Conservation (phyloP, 2,888 invertebrate genomes). For the Pollenia amentaria region DNA sequence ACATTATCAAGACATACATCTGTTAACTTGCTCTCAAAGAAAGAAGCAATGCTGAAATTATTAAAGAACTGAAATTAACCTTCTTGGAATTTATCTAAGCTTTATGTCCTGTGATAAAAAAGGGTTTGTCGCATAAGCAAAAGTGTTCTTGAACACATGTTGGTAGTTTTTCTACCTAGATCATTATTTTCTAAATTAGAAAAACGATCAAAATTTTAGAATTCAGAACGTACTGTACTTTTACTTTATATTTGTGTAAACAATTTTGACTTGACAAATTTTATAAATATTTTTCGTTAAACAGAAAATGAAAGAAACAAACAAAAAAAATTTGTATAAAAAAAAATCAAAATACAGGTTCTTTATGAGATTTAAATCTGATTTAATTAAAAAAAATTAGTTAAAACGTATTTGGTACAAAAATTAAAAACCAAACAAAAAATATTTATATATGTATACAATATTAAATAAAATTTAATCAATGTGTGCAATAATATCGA, state of each 20-base stretch:
- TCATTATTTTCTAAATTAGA: too few relatives aligned
- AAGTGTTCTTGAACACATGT: too few relatives aligned
- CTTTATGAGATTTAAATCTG: conserved; percentile 39
- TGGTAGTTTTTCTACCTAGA: too few relatives aligned
- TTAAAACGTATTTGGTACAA: conserved; percentile 56
- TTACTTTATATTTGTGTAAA: conserved; percentile 1
- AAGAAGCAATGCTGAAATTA: too few relatives aligned
- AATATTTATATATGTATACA: conserved; percentile 28
- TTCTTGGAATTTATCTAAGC: too few relatives aligned
- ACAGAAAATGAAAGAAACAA: conserved; percentile 22
- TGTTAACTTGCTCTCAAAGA: too few relatives aligned
- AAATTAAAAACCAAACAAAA: conserved; percentile 14
- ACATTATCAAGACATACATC: too few relatives aligned
- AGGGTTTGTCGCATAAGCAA: too few relatives aligned
- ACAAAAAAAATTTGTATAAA: conserved; percentile 33
- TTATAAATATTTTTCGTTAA: conserved; percentile 47
- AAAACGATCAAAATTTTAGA: neutral
- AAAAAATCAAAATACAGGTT: conserved; percentile 55
- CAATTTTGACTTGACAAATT: neutral
- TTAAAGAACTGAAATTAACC: too few relatives aligned
- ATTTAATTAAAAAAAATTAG: conserved; percentile 25
- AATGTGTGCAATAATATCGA: conserved; percentile 68
- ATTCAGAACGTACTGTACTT: conserved; percentile 30
- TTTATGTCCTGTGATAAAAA: too few relatives aligned
- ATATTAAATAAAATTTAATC: conserved; percentile 42